phyloP scores from a whole-genome alignment of 2,797 vertebrate species.

The Diplodus puntazzo region DNA sequence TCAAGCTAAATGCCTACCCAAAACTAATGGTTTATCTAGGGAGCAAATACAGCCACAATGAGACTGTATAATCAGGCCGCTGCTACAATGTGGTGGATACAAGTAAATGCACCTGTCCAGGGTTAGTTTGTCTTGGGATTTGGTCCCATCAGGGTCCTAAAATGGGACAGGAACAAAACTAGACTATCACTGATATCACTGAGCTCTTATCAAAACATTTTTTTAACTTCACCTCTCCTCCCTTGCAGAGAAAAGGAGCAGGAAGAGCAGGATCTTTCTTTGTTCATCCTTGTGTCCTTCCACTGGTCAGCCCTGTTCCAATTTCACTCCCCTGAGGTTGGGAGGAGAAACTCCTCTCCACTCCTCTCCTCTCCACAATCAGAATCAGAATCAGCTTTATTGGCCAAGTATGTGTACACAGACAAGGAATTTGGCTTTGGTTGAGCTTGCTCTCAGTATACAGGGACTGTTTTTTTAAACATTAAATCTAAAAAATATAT shows the following conservation, averaged over 20 bases:
- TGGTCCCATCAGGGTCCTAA: constrained; percentile 33
- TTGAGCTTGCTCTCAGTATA: too few species aligned
- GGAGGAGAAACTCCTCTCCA: constrained; percentile 63
- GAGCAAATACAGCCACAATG: not conserved
- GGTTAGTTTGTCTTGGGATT: constrained; percentile 10
- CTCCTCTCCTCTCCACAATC: not conserved
- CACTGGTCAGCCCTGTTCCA: constrained; percentile 47
- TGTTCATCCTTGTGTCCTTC: constrained; percentile 36
- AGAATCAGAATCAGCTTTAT: too few species aligned
- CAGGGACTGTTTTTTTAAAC: too few species aligned
- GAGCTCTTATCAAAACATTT: constrained; percentile 17
- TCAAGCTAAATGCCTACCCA: not conserved
- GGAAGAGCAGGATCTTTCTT: constrained; percentile 24
- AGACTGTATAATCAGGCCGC: constrained; percentile 6
- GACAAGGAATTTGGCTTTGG: too few species aligned
- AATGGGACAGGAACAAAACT: constrained; percentile 37
- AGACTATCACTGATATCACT: constrained; percentile 35
- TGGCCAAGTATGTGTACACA: too few species aligned
- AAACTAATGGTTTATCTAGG: not conserved
- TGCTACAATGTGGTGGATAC: not conserved
- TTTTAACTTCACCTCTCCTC: constrained; percentile 17
- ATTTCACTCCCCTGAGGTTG: constrained; percentile 73
- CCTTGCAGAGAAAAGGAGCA: constrained; percentile 17
- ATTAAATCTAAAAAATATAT: too few species aligned
- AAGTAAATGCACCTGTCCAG: not conserved